Evolutionary conservation across 2,797 vertebrate genomes (phyloP), one percentile per base, ranked within the genome.

Genomic region (Siniperca obscura): DNA sequence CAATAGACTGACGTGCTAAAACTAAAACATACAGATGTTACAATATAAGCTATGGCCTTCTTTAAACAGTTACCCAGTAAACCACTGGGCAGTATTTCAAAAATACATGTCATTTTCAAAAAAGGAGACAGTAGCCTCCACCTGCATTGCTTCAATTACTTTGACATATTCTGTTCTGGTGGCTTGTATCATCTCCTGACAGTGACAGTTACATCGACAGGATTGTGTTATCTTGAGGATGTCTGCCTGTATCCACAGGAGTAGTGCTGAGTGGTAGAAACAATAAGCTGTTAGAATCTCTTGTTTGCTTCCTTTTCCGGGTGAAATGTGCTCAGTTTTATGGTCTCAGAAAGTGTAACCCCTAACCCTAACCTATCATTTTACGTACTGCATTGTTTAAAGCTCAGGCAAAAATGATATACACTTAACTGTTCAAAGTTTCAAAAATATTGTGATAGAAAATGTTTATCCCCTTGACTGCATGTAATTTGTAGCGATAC

Each of bases 131-230:
- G n/a, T 38, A 11, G 44, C 60, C 61, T 64, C 34, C 17, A 11
- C 74, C 52, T 57, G 69, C 25, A n/a, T 10, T 14, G 56, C 57
- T 72, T 89, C 64, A 34, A 62, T 57, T 68, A 66, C 60, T 65
- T 60, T 76, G 62, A 71, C 70, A 65, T 44, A 38, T 38, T 72
- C 53, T 52, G 48, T 27, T 27, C 56, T 7, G 30, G 25, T 53
- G 65, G 50, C 52, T 73, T 62, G 52, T 79, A 55, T 83, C 50
- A 65, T 36, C 30, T 76, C 66, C 50, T 19, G 16, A 69, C 40
- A 44, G 44, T 73, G 79, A 60, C 81, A 68, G 67, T 21, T 69
- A 55, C 62, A 84, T 55, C 1, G 25, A 59, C 57, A 57, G 46
- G 59, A 36, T 5, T 60, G 53, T 59, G 62, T 69, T 55, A 50